These are phyloP conservation scores for Aporrectodea caliginosa DNA, from an alignment of 1,140 invertebrate species.

Conservation along the genomic window DNA sequence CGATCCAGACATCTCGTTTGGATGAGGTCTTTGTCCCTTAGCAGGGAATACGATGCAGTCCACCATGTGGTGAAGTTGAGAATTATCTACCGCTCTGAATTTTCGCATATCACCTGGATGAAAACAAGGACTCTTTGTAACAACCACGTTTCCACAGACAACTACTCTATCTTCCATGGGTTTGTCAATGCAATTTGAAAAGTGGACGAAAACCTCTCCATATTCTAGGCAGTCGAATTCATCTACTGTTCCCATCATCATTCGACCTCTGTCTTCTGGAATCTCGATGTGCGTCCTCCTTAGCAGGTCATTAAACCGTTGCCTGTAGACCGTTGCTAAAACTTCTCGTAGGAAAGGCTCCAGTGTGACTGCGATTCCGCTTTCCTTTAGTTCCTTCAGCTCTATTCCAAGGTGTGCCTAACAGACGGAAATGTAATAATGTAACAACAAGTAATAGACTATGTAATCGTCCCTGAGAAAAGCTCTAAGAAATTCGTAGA, in stretches of 20 bases:
- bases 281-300: background rate
- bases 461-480: background rate
- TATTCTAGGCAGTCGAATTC: background rate
- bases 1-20: slow-evolving; percentile 56
- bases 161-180: background rate
- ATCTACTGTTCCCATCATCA: background rate
- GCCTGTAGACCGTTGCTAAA: background rate
- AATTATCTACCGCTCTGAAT: slow-evolving; percentile 48
- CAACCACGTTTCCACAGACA: slow-evolving; percentile 11
- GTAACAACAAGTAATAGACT: background rate
- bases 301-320: background rate
- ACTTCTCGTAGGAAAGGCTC: background rate
- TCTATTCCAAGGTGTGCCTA: background rate
- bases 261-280: background rate
- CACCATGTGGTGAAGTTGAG: slow-evolving; percentile 45
- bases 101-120: slow-evolving; percentile 55
- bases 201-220: background rate
- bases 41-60: slow-evolving; percentile 57
- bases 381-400: background rate
- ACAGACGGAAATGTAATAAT: background rate
- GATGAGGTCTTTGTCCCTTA: slow-evolving; percentile 52
- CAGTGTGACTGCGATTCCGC: background rate
- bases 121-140: slow-evolving; percentile 55
- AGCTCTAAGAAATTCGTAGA: background rate
- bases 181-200: background rate